phyloP scores from a whole-genome alignment of 2,113 vertebrate species.

The Phodopus roborovskii region DNA sequence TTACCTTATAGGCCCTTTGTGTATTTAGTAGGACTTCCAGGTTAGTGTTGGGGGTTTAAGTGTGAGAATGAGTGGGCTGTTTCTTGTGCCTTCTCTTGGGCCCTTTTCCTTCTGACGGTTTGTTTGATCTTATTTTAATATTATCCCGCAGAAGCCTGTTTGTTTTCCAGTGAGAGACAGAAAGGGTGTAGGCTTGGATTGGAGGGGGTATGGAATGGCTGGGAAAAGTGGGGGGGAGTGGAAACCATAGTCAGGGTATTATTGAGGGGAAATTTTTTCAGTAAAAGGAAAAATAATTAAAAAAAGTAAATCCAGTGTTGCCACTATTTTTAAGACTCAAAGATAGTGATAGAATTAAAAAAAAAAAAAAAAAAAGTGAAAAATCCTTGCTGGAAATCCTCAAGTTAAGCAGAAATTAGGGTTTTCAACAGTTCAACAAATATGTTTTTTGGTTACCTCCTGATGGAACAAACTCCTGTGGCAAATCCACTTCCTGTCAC shows the following conservation, averaged over 20 bases:
- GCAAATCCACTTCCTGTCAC: slow-evolving; percentile 22
- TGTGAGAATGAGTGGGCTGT: background rate
- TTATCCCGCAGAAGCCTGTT: background rate
- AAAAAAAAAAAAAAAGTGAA: slow-evolving; percentile 43
- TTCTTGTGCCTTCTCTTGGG: background rate
- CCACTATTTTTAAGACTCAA: slow-evolving; percentile 48
- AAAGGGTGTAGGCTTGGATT: background rate
- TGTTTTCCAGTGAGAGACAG: background rate
- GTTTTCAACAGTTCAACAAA: slow-evolving; percentile 33
- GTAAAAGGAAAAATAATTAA: background rate
- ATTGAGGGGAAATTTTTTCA: background rate
- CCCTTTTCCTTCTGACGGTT: background rate
- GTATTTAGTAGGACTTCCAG: background rate
- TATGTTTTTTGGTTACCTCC: background rate
- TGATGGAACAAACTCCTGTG: background rate
- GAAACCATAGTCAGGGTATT: background rate
- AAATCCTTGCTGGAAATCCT: background rate
- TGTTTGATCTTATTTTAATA: background rate
- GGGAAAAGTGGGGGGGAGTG: too few species aligned
- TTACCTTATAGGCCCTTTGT: background rate
- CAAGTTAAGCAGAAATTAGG: background rate
- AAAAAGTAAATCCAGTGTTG: background rate
- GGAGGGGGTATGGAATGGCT: background rate
- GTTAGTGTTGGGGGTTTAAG: too few species aligned
- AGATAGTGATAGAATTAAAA: background rate